These are phyloP conservation scores for Hymenochirus boettgeri DNA, from an alignment of 2,113 vertebrate genomes.

Conservation along the genomic window DNA sequence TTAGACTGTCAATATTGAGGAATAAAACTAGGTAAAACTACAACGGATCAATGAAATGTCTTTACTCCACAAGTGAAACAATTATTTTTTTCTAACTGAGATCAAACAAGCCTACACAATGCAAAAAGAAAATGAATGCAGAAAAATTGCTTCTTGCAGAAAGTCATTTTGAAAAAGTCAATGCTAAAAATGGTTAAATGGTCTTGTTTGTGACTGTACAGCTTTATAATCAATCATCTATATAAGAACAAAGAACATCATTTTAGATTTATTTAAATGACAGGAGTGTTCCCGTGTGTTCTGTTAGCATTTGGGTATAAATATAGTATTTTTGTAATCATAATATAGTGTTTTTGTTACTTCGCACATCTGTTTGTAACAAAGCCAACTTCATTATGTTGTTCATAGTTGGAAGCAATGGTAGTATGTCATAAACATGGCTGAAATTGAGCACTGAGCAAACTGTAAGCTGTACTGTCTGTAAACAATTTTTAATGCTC, in stretches of 20 bases:
- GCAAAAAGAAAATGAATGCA: slow-evolving; percentile 8
- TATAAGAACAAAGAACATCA: neutral
- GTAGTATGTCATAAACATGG: neutral
- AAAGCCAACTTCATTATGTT: neutral
- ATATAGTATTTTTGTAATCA: neutral
- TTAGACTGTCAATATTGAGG: slow-evolving; percentile 19
- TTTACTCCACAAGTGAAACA: slow-evolving; percentile 9
- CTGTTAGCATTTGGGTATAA: neutral
- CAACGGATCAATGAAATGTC: slow-evolving; percentile 17
- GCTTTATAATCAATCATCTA: neutral
- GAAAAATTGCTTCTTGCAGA: neutral
- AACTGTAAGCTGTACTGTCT: too few species aligned
- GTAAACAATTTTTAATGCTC: too few species aligned
- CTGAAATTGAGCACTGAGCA: neutral
- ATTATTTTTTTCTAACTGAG: slow-evolving; percentile 20
- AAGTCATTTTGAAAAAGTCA: slow-evolving; percentile 7
- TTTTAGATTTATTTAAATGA: neutral
- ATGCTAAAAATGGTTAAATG: slow-evolving; percentile 4
- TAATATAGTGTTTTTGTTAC: neutral
- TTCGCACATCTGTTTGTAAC: neutral
- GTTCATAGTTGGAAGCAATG: neutral
- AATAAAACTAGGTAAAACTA: neutral
- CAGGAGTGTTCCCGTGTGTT: neutral
- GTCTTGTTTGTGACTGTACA: neutral
- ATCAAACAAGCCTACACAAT: slow-evolving; percentile 8